phyloP scores from a whole-genome alignment of 64 coral and sea anemone genomes.

The Stichodactyla helianthus region DNA sequence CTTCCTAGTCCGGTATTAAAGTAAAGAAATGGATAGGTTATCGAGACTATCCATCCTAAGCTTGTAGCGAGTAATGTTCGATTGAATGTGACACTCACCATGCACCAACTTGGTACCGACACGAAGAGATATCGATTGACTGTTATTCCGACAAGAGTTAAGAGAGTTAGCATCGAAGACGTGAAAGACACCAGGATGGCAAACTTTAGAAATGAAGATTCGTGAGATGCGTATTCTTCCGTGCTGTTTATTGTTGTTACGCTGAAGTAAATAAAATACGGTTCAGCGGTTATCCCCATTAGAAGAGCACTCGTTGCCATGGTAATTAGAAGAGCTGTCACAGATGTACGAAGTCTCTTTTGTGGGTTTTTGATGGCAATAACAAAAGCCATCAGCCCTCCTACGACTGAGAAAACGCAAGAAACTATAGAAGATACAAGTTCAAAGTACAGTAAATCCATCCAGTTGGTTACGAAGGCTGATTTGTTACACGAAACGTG shows the following conservation, averaged over 20 bases:
- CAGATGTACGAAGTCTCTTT: neutral
- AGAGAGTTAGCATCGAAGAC: constrained; percentile 7
- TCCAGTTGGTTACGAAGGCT: neutral
- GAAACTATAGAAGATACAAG: neutral
- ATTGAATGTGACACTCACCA: neutral
- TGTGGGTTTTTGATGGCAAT: constrained; percentile 17
- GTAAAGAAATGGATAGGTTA: constrained; percentile 11
- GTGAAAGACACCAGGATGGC: neutral
- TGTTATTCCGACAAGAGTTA: neutral
- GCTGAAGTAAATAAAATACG: constrained; percentile 7
- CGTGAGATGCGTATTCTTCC: neutral
- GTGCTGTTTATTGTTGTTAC: neutral
- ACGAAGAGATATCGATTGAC: constrained; percentile 32
- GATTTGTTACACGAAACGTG: neutral
- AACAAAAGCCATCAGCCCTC: neutral
- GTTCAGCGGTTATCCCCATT: constrained; percentile 3
- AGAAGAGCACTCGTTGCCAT: constrained; percentile 18
- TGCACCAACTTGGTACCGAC: neutral
- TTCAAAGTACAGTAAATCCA: constrained; percentile 10
- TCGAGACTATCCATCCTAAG: constrained; percentile 1
- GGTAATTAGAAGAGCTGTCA: neutral
- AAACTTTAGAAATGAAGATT: constrained; percentile 1
- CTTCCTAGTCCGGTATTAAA: neutral
- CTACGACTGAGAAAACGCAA: neutral
- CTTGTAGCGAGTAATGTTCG: constrained; percentile 6